A percentile compares a stretch with the other conserved stretches of the same genome.
phyloP scores from a whole-genome alignment of 2,113 vertebrate genomes.

The Esox niger region DNA sequence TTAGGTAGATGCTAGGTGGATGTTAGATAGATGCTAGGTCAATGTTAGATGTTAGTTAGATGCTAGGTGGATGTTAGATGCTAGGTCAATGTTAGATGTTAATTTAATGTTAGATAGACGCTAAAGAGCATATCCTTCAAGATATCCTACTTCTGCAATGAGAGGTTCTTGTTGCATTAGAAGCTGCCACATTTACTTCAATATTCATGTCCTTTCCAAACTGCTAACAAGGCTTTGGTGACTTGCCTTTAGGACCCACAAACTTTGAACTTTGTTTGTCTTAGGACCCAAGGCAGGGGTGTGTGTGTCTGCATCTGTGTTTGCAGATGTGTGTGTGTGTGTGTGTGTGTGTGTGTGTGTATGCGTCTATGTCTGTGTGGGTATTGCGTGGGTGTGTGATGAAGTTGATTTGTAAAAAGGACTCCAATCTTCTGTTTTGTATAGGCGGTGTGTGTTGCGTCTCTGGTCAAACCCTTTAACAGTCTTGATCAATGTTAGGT shows the following conservation, averaged over 20 bases:
- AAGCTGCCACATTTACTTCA: slow-evolving; percentile 38
- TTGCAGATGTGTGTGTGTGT: slow-evolving; percentile 1
- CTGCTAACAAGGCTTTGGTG: slow-evolving; percentile 34
- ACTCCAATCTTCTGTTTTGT: slow-evolving; percentile 27
- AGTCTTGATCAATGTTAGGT: slow-evolving; percentile 17
- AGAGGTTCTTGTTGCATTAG: slow-evolving; percentile 17
- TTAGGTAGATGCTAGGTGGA: no score
- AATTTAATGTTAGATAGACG: no score
- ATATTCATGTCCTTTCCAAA: slow-evolving; percentile 42
- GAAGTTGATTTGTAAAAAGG: not conserved
- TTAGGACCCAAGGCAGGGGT: slow-evolving; percentile 23
- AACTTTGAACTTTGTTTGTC: slow-evolving; percentile 16
- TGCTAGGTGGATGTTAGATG: no score
- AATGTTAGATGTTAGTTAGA: no score
- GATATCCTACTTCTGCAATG: slow-evolving; percentile 12
- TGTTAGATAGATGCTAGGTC: no score
- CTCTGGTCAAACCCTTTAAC: slow-evolving; percentile 37
- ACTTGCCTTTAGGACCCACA: slow-evolving; percentile 18
- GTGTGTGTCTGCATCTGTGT: slow-evolving; percentile 10
- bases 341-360: slow-evolving; percentile 7
- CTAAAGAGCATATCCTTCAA: slow-evolving; percentile 1
- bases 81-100: no score
- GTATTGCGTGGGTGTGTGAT: slow-evolving; percentile 10
- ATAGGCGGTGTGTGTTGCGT: slow-evolving; percentile 59
- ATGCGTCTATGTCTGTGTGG: slow-evolving; percentile 15